phyloP scores from a whole-genome alignment of 1,140 invertebrate genomes.

The Trissolcus basalis region DNA sequence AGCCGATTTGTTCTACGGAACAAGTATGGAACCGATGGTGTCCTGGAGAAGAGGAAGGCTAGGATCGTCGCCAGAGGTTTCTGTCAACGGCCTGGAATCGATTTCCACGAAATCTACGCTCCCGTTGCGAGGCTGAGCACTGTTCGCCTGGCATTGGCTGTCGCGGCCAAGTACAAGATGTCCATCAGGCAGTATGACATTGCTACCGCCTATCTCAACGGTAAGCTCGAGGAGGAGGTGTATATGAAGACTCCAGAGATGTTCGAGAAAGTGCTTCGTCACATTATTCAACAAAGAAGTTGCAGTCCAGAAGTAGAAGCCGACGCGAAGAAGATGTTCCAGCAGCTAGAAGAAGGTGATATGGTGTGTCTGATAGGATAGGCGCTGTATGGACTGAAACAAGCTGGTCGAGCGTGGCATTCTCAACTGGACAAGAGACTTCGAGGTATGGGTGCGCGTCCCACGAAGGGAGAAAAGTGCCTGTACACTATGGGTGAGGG shows the following conservation, averaged over 20 bases:
- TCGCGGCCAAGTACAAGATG: background rate
- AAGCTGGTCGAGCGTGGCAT: conserved; percentile 5
- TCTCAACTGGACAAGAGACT: conserved; percentile 2
- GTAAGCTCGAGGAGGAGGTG: no score
- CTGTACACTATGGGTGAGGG: background rate
- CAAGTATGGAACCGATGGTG: conserved; percentile 6
- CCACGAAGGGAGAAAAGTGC: background rate
- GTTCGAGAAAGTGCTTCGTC: background rate
- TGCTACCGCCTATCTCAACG: conserved; percentile 5
- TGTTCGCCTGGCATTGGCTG: conserved; percentile 45
- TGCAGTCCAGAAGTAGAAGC: background rate
- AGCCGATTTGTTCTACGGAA: background rate
- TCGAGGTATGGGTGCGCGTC: background rate
- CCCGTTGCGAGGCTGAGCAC: conserved; percentile 47
- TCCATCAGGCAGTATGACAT: no score
- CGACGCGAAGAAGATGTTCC: background rate
- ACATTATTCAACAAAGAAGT: conserved; percentile 8
- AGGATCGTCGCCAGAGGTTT: conserved; percentile 62
- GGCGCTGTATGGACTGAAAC: conserved; percentile 3
- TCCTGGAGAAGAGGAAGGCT: conserved; percentile 55
- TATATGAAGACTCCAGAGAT: background rate
- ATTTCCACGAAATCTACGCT: conserved; percentile 59
- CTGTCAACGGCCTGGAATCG: conserved; percentile 46
- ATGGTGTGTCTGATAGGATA: background rate
- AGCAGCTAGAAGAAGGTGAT: background rate